Percentiles rank a stretch among this genome's conserved stretches.
These are phyloP conservation scores for Marronus borbonicus DNA, from an alignment of 2,888 invertebrate species.

Conservation along the genomic window DNA sequence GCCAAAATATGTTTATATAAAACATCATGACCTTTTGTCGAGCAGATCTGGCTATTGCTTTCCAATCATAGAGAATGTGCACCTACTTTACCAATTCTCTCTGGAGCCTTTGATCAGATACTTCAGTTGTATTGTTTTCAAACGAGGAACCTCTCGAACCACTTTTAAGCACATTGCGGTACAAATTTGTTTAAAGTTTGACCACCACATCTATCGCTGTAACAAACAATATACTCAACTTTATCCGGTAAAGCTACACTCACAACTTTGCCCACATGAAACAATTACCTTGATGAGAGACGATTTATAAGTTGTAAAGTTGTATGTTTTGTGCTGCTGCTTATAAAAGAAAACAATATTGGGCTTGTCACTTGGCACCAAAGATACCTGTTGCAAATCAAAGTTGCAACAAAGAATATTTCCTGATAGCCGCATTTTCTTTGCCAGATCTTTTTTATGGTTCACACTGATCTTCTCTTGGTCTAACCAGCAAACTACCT, in stretches of 20 bases:
- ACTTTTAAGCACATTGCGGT: not conserved
- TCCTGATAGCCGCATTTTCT: not conserved
- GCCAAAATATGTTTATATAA: too few species aligned
- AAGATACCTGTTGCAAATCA: constrained; percentile 18
- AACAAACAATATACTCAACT: not conserved
- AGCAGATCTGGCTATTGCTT: too few species aligned
- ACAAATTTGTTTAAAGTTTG: not conserved
- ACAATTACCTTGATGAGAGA: too few species aligned
- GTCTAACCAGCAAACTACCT: not conserved
- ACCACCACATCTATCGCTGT: not conserved
- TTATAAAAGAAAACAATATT: too few species aligned
- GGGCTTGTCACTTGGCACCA: not conserved
- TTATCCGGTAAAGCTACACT: too few species aligned
- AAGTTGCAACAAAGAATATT: constrained; percentile 15
- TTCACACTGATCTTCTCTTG: not conserved
- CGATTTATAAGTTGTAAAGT: constrained; percentile 7
- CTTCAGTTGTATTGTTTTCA: too few species aligned
- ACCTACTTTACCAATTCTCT: too few species aligned
- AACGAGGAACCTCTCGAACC: not conserved
- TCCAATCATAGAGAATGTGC: too few species aligned
- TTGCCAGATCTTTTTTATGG: not conserved
- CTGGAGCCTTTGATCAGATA: too few species aligned
- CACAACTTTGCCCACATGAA: too few species aligned
- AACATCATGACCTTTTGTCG: too few species aligned
- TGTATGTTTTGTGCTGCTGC: not conserved